Evolutionary conservation across 1,140 invertebrate genomes (phyloP).

Genomic region (Piezodorus guildinii): DNA sequence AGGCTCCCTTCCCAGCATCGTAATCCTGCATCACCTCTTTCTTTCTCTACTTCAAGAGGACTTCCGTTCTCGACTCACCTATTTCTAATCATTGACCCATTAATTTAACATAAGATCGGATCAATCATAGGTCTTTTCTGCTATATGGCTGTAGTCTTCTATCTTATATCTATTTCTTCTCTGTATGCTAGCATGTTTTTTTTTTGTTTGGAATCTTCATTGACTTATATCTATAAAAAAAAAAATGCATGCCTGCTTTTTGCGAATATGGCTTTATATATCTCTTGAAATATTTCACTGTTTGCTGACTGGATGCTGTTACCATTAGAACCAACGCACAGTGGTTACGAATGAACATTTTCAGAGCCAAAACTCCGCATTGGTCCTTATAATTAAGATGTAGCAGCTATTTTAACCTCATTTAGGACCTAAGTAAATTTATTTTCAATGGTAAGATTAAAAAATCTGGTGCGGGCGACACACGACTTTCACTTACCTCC

Average conservation of each 20-base stretch:
- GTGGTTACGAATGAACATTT: no score
- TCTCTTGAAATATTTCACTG: neutral
- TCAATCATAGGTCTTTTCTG: constrained; percentile 16
- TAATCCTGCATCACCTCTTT: constrained; percentile 19
- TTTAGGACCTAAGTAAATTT: no score
- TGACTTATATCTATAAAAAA: no score
- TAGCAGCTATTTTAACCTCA: no score
- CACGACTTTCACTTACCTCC: no score
- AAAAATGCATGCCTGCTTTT: neutral
- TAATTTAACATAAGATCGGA: constrained; percentile 8
- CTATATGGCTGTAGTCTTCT: constrained; percentile 7
- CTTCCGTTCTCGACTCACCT: constrained; percentile 1
- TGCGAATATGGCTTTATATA: neutral
- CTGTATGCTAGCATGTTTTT: no score
- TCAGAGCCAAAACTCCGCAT: no score
- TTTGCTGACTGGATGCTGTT: constrained; percentile 5
- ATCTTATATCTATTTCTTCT: no score
- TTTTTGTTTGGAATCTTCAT: no score
- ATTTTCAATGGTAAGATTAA: no score
- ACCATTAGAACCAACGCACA: constrained; percentile 6
- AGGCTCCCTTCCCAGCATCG: neutral
- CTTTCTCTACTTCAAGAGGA: constrained; percentile 1
- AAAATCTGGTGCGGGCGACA: no score
- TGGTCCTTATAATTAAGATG: no score
- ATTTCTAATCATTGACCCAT: constrained; percentile 6